Conservation (phyloP, 2,113 vertebrate genomes). For the Heterotilapia buettikoferi region DNA sequence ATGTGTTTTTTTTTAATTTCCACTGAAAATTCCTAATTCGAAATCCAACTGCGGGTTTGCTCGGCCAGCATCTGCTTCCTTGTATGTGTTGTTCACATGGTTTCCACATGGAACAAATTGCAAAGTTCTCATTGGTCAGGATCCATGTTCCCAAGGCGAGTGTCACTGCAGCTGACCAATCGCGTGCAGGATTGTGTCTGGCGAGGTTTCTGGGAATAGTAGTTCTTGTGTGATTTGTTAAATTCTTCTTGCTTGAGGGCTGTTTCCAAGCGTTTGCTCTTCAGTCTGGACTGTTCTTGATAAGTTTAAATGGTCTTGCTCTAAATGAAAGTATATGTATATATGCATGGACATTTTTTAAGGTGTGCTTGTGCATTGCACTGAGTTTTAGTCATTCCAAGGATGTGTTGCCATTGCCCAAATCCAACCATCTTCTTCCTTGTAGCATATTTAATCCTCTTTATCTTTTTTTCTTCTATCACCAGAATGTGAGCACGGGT, state of each 20-base stretch:
- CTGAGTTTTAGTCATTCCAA: background rate
- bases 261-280: background rate
- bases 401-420: background rate
- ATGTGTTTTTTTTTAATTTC: background rate
- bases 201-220: conserved; percentile 68
- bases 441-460: background rate
- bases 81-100: conserved; percentile 83
- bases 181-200: conserved; percentile 12
- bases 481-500: conserved; percentile 91
- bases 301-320: background rate
- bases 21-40: background rate
- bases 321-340: background rate
- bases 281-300: background rate
- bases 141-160: conserved; percentile 36
- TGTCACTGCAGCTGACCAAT: conserved; percentile 63
- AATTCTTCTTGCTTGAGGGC: background rate
- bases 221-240: conserved; percentile 2
- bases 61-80: conserved; percentile 62
- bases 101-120: conserved; percentile 87
- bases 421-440: background rate
- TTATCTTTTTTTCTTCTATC: background rate
- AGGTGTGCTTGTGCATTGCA: background rate
- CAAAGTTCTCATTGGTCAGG: conserved; percentile 72
- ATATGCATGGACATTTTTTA: background rate
- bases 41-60: background rate